Conservation (phyloP, 2,113 vertebrate genomes). For the Orthonyx spaldingii region DNA sequence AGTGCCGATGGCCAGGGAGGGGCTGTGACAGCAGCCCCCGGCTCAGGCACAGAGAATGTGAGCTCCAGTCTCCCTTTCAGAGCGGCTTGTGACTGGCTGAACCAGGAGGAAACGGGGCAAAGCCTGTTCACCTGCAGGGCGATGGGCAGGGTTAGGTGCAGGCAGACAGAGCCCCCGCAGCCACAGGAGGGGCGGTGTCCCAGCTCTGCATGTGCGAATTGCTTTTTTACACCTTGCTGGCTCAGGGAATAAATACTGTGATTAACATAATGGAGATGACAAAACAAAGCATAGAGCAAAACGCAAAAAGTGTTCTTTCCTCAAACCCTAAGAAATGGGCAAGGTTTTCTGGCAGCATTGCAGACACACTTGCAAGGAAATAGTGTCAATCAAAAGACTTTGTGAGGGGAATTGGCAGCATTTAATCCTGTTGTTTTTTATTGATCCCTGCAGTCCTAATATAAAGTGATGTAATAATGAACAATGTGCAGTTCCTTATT, state of each 20-base stretch:
- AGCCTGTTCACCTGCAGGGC: background rate
- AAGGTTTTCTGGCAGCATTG: background rate
- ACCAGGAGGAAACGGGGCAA: background rate
- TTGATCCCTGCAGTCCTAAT: constrained; percentile 67
- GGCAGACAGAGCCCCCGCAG: background rate
- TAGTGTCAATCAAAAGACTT: constrained; percentile 51
- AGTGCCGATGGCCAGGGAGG: rapidly evolving
- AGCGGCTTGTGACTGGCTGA: background rate
- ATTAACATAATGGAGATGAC: background rate
- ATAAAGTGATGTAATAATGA: constrained; percentile 71
- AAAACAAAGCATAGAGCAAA: background rate
- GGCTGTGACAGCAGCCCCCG: background rate
- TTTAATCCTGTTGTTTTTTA: constrained; percentile 67
- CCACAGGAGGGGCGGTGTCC: background rate
- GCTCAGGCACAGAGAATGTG: background rate
- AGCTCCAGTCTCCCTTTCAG: background rate
- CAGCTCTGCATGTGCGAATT: background rate
- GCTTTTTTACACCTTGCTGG: background rate
- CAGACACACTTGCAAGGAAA: constrained; percentile 54
- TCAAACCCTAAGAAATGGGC: background rate
- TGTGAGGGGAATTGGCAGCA: constrained; percentile 44
- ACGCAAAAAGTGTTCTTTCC: background rate
- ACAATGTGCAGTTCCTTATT: constrained; percentile 55
- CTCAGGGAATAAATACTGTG: background rate
- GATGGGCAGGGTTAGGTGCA: background rate